Percentiles rank a stretch among this genome's conserved stretches.
These are phyloP conservation scores for Patella ulyssiponensis DNA, from an alignment of 2,888 invertebrate genomes.

Conservation along the genomic window DNA sequence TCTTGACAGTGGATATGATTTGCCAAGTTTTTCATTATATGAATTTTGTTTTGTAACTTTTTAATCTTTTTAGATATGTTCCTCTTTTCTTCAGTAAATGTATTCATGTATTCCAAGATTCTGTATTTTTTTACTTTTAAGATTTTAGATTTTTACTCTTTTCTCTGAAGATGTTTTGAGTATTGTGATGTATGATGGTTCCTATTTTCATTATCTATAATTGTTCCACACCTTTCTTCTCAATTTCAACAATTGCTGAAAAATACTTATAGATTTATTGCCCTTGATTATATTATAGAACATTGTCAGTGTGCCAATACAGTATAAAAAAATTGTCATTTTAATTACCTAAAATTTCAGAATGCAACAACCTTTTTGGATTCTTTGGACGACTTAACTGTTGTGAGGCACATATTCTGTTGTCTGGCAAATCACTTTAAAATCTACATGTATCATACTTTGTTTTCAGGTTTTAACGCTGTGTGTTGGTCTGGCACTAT, in stretches of 20 bases:
- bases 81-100: constrained; percentile 4
- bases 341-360: background rate
- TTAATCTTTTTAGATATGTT: background rate
- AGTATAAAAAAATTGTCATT: too few relatives aligned
- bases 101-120: background rate
- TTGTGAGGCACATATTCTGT: background rate
- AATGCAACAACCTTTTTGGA: background rate
- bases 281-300: too few relatives aligned
- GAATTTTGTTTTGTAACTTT: background rate
- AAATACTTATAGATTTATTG: too few relatives aligned
- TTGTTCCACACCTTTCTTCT: background rate
- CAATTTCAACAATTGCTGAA: too few relatives aligned
- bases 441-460: constrained; percentile 16
- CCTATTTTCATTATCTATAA: background rate
- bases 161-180: background rate
- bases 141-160: background rate
- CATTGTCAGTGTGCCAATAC: too few relatives aligned
- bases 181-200: background rate
- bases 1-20: too few relatives aligned
- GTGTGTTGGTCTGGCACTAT: constrained; percentile 39
- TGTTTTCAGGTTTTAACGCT: constrained; percentile 45
- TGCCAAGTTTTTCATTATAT: background rate
- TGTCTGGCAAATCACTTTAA: background rate
- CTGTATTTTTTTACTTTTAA: background rate
- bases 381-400: background rate